Evolutionary conservation across 1,140 invertebrate species (phyloP).

Genomic region (Drosophila ogumai): DNA sequence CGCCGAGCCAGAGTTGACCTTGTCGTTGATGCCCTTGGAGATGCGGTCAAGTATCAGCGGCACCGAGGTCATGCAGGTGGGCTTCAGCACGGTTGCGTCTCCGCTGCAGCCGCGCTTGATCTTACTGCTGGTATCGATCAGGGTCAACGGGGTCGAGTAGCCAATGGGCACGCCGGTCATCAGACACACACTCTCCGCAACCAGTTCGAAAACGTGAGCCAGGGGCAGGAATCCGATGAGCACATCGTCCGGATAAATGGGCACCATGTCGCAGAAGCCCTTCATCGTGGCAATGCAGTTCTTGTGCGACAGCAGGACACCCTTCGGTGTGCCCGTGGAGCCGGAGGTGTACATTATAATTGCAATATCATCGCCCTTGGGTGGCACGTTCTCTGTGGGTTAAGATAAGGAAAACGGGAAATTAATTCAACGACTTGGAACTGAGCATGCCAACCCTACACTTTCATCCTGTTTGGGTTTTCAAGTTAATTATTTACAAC

Average conservation of each 20-base stretch:
- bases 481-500: neutral
- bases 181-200: conserved; percentile 91
- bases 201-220: conserved; percentile 98
- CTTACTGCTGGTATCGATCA: conserved; percentile 98
- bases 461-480: neutral
- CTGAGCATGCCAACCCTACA: neutral
- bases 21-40: conserved; percentile 97
- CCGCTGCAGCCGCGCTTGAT: conserved; percentile 96
- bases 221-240: conserved; percentile 98
- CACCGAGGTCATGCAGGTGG: conserved; percentile 97
- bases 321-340: conserved; percentile 96
- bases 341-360: conserved; percentile 99
- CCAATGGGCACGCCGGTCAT: conserved; percentile 96
- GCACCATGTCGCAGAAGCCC: conserved; percentile 93
- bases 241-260: conserved; percentile 90
- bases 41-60: conserved; percentile 98
- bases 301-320: conserved; percentile 93
- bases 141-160: conserved; percentile 97
- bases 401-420: neutral
- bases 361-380: conserved; percentile 91
- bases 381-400: conserved; percentile 86
- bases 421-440: neutral
- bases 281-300: conserved; percentile 96
- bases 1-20: conserved; percentile 91
- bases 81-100: conserved; percentile 95